Evolutionary conservation across 2,797 vertebrate genomes (phyloP), one percentile per base, ranked within the genome.

Genomic region (Rhinoraja longicauda): DNA sequence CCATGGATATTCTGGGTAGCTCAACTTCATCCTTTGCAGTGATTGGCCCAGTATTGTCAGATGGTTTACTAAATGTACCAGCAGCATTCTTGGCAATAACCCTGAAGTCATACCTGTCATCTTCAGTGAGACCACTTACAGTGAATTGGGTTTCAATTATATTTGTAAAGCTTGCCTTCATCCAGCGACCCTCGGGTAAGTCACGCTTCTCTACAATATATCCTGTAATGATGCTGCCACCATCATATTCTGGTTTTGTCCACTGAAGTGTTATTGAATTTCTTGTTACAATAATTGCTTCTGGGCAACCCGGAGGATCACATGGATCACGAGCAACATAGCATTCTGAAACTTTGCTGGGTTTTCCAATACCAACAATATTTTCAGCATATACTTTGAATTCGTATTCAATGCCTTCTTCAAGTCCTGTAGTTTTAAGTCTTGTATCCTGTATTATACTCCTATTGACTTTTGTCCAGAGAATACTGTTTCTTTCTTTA

Each of bases 401-500:
- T 95, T 99, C 99, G 95, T 99, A 99, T 95, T 99, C 99, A 93
- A 99, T 95, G 94, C 97, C 97, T 95, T 99, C 99, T 95, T 99
- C 99, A 93, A 99, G 97, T 77, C 98, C 98, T 93, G 97, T 93
- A 93, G 97, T 98, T 96, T 99, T 99, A 95, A 98, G 99, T 93
- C 70, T 96, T 26, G 98, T 98, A 64, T 98, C 98, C 64, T 97
- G 97, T 95, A 99, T 98, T 93, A 99, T 96, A 92, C 96, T 97
- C 95, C 99, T 99, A 95, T 98, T 99, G 93, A 99, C 97, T 95
- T 99, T 99, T 94, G 98, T 95, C 99, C 99, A 99, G 21, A 99
- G 96, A 95, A 99, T 99, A 93, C 99, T 99, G 94, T 99, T 99
- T 95, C 98, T 98, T 95, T 99, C 99, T 94, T 99, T 99, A 93